A percentile compares a stretch with the other conserved stretches of the same genome.
These are phyloP conservation scores for Mohoua ochrocephala DNA, from an alignment of 2,113 vertebrate species.

Conservation along the genomic window DNA sequence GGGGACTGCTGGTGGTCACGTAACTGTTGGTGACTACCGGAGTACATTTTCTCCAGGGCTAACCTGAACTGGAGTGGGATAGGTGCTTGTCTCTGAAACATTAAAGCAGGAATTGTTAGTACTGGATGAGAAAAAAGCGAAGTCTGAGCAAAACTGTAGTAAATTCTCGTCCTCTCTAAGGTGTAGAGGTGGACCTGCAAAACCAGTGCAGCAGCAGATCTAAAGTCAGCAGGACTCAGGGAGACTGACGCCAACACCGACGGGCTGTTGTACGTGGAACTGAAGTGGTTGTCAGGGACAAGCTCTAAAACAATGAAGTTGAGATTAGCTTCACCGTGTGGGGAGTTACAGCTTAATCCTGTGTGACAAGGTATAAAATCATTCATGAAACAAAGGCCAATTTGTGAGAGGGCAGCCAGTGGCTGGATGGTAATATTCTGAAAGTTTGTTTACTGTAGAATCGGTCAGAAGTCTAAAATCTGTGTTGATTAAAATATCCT, in stretches of 20 bases:
- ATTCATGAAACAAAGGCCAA: background rate
- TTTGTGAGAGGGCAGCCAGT: background rate
- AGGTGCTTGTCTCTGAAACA: background rate
- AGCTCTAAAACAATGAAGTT: background rate
- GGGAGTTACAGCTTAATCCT: background rate
- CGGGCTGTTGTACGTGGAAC: background rate
- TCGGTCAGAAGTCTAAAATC: background rate
- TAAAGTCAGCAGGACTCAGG: background rate
- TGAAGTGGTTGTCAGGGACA: background rate
- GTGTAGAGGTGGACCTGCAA: background rate
- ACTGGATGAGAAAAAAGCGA: background rate
- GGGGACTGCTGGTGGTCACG: background rate
- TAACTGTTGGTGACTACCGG: background rate
- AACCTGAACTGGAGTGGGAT: background rate
- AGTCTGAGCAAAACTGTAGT: background rate
- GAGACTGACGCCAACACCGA: background rate
- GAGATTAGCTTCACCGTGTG: background rate
- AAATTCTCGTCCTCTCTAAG: background rate
- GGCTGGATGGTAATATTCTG: background rate
- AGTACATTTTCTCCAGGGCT: fast-evolving
- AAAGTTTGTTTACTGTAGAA: background rate
- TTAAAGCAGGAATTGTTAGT: background rate
- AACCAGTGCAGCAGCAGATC: background rate
- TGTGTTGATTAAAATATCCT: background rate
- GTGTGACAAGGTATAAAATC: background rate